Evolutionary conservation across 2,888 invertebrate genomes (phyloP).

Genomic region (Epistrophella euchroma): DNA sequence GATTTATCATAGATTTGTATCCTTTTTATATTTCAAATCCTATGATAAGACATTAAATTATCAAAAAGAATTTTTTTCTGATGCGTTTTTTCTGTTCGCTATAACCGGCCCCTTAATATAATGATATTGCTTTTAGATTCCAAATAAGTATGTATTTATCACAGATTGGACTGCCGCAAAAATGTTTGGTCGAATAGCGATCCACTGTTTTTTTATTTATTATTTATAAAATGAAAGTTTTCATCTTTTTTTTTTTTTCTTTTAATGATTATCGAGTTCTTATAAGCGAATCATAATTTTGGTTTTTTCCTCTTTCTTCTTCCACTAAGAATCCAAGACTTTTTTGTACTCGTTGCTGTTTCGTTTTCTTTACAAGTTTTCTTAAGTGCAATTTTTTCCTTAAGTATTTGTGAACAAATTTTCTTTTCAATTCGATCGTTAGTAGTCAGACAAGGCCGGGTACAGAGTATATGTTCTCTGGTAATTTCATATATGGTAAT

Average conservation of each 20-base stretch:
- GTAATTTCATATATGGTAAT: slow-evolving; percentile 58
- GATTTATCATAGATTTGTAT: too few species aligned
- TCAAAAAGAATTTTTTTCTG: too few species aligned
- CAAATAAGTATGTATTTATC: too few species aligned
- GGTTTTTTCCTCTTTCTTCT: slow-evolving; percentile 19
- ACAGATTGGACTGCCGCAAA: too few species aligned
- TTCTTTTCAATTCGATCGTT: slow-evolving; percentile 70
- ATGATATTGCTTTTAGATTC: too few species aligned
- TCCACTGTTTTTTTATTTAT: not conserved
- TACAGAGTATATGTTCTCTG: not conserved
- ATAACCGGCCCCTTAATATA: too few species aligned
- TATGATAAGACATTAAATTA: too few species aligned
- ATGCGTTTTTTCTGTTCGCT: too few species aligned
- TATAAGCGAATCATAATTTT: slow-evolving; percentile 16
- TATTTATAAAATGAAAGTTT: slow-evolving; percentile 74
- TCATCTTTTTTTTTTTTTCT: slow-evolving; percentile 41
- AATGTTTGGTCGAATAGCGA: not conserved
- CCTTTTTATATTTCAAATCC: too few species aligned
- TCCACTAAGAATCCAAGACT: slow-evolving; percentile 47
- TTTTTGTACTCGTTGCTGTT: slow-evolving; percentile 2
- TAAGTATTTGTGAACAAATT: slow-evolving; percentile 53
- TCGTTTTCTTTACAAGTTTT: slow-evolving; percentile 39
- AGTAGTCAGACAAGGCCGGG: slow-evolving; percentile 28
- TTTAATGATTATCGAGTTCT: slow-evolving; percentile 39
- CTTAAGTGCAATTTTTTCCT: slow-evolving; percentile 3